Evolutionary conservation across 2,888 invertebrate genomes (phyloP).

Genomic region (Acanthoscelides obtectus): DNA sequence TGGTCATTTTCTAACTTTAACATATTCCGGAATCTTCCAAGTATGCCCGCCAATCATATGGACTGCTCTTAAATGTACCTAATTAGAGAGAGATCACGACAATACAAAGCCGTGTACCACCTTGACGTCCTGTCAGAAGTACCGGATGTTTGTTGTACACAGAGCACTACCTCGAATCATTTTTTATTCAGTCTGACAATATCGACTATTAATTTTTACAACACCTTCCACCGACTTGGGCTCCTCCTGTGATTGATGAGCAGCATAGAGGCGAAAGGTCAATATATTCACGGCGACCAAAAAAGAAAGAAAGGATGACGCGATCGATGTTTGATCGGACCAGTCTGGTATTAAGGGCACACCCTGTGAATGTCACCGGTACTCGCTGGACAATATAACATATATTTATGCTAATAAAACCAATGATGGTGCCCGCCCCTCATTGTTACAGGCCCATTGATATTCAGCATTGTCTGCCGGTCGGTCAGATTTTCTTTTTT

Average conservation of each 20-base stretch:
- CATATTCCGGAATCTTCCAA: too few relatives aligned
- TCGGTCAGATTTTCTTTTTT: slow-evolving; percentile 25
- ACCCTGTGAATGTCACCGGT: slow-evolving; percentile 23
- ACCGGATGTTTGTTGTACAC: not conserved
- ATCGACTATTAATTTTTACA: not conserved
- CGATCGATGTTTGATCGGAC: slow-evolving; percentile 15
- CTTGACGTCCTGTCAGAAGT: not conserved
- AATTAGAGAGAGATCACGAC: too few relatives aligned
- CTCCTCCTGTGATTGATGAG: not conserved
- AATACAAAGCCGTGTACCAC: not conserved
- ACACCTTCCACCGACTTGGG: not conserved
- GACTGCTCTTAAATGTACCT: too few relatives aligned
- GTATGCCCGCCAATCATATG: too few relatives aligned
- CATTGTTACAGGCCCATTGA: slow-evolving; percentile 39
- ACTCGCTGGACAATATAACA: slow-evolving; percentile 31
- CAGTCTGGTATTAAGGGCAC: slow-evolving; percentile 20
- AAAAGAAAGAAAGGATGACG: not conserved
- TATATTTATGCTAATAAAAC: slow-evolving; percentile 42
- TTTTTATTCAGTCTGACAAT: not conserved
- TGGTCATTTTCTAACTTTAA: too few relatives aligned
- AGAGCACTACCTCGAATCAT: not conserved
- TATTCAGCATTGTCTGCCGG: slow-evolving; percentile 38
- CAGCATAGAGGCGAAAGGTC: slow-evolving; percentile 11
- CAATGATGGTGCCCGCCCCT: slow-evolving; percentile 36
- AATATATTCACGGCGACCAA: not conserved